Base-by-base conservation (phyloP, 2,797 vertebrate genomes). In the Rachycentron canadum region DNA sequence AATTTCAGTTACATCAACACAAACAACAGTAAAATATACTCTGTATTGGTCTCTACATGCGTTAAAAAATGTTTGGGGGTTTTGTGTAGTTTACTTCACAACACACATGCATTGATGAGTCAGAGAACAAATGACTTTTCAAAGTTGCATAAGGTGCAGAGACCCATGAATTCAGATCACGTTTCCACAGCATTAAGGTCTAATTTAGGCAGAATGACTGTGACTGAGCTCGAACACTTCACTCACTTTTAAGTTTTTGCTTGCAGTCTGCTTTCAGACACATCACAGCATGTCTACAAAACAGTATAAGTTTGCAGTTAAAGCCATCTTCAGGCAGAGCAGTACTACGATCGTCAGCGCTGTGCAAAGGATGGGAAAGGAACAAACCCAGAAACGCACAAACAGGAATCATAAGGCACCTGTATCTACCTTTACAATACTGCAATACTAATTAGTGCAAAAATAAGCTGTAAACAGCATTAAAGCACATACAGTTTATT, bases 361-460 rank as follows among this genome's bases (percentile, higher is more conserved):
- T 40, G 10, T 38, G 41, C 84, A 73, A 14, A 70, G 3, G 45
- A 47, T 13, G 9, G 6, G 7, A 64, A 50, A 4, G 21, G 32
- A 47, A 57, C 21, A 40, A 64, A 59, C 16, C 16, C 58, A 76
- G 52, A 53, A 19, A 69, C 23, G 55, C 76, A 75, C 30, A 32
- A 26, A 76, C 60, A 66, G 58, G 58, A 77, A 81, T 86, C 82
- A 64, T 77, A 87, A 93, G 89, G 89, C 91, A 89, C 86, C 68
- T 75, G 67, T 16, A 34, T 50, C 74, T 30, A 58, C 59, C 56
- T 67, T 49, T 11, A 69, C 26, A 65, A 73, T 30, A 70, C 43
- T 38, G 81, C 53, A 65, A 41, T 5, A 52, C n/a, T 9, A 57
- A 76, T 58, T 55, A 77, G 84, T 86, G 89, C 81, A 90, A 88